phyloP scores from a whole-genome alignment of 2,888 invertebrate species.

The Reticulitermes lucifugus region DNA sequence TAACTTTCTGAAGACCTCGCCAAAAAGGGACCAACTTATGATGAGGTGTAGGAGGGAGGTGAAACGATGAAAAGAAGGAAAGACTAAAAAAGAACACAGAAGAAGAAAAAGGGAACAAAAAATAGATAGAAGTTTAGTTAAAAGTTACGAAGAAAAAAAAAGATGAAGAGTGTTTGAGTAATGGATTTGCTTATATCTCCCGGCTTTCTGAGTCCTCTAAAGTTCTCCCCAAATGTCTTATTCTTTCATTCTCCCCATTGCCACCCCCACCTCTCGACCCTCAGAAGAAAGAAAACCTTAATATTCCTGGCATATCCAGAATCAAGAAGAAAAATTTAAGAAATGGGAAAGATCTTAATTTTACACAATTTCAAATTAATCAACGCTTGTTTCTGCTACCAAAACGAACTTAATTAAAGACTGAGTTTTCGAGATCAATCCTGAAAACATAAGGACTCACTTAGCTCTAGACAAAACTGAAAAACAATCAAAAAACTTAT shows the following conservation, averaged over 20 bases:
- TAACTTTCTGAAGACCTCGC: constrained; percentile 50
- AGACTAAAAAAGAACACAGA: constrained; percentile 24
- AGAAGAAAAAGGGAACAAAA: constrained; percentile 13
- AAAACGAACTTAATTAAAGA: constrained; percentile 15
- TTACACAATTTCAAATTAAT: constrained; percentile 33
- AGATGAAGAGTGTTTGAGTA: constrained; percentile 32
- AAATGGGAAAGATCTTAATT: constrained; percentile 29
- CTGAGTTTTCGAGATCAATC: neutral
- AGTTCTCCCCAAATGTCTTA: constrained; percentile 25
- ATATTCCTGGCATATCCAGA: constrained; percentile 26
- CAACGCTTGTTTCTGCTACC: constrained; percentile 29
- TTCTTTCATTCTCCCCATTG: constrained; percentile 8
- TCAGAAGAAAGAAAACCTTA: constrained; percentile 13
- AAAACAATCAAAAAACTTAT: too few relatives aligned
- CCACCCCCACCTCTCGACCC: constrained; percentile 2
- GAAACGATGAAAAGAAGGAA: constrained; percentile 30
- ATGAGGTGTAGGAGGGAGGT: constrained; percentile 41
- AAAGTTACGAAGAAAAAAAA: constrained; percentile 38
- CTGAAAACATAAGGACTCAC: too few relatives aligned
- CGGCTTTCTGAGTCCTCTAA: neutral
- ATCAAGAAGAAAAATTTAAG: neutral
- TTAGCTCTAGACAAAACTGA: too few relatives aligned
- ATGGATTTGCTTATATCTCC: constrained; percentile 36
- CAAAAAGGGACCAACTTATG: constrained; percentile 46
- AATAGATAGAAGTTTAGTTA: constrained; percentile 30